Conservation (phyloP, 2,797 vertebrate genomes). For the Myotis myotis region DNA sequence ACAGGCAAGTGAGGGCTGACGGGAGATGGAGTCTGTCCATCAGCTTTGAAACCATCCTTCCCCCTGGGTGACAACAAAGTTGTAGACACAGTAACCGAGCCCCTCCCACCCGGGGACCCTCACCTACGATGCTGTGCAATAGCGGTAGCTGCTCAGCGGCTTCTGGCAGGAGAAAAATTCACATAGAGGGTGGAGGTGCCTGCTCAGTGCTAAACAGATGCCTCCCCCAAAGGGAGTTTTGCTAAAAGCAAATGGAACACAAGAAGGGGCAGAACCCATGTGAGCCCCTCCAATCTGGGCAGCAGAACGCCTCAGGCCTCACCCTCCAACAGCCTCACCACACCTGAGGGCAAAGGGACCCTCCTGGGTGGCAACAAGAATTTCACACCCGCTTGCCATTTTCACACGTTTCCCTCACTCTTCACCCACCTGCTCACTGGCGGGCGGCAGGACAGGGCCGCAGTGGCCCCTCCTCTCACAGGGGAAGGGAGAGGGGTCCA, state of each 20-base stretch:
- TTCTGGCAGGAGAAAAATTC: not conserved
- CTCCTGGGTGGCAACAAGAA: not conserved
- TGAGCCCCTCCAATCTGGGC: not conserved
- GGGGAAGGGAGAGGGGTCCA: fast-evolving
- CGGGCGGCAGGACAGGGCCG: too few species aligned
- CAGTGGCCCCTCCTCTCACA: not conserved
- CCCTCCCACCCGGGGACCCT: not conserved
- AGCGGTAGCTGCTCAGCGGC: not conserved
- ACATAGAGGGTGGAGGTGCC: not conserved
- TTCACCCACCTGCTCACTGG: not conserved
- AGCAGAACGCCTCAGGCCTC: fast-evolving
- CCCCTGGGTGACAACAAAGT: not conserved
- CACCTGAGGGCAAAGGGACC: not conserved
- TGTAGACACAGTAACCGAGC: not conserved
- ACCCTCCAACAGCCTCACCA: not conserved
- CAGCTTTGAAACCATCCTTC: not conserved
- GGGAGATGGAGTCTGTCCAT: not conserved
- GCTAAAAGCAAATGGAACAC: not conserved
- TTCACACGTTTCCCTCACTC: not conserved
- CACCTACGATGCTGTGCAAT: fast-evolving
- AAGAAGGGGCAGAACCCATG: not conserved
- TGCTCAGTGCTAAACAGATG: not conserved
- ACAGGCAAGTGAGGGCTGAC: fast-evolving
- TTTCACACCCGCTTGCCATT: not conserved
- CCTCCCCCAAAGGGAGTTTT: not conserved